Base-by-base conservation (phyloP, 2,113 vertebrate species). In the Glareola pratincola region DNA sequence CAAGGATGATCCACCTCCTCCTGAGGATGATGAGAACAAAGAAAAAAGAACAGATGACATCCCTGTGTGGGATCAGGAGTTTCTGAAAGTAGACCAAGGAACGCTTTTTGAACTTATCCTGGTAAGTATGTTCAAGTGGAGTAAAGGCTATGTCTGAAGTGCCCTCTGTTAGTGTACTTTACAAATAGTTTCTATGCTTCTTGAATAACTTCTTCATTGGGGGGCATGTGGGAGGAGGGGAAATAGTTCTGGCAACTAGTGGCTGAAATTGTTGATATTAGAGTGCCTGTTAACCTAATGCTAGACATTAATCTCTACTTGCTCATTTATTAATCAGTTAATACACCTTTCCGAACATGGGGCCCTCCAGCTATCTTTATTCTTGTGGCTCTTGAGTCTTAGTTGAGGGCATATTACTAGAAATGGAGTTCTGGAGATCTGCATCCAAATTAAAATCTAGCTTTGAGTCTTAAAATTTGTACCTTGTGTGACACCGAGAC, bases 1-100 rank as follows among this genome's bases (percentile, higher is more conserved):
- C 98, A 99, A 99, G 98, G 99, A 99, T 95, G 99, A 99, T 94
- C 99, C 99, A 37, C 99, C 99, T 98, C 99, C 99, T 71, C 99
- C 99, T 22, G 99, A 99, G 97, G 99, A 99, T 47, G 99, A 99
- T 90, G 99, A 99, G 97, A 99, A 99, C 98, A 99, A 99, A 98
- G 99, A 99, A 90, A 99, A 99, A 94, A 99, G 99, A 97, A 99
- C 99, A 51, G 99, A 99, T 93, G 99, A 99, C 97, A 99, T 99
- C 96, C 99, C 99, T 60, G 99, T 99, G 71, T 99, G 99, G 99
- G 99, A 99, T 98, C 99, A 99, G 97, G 99, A 99, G 97, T 99
- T 99, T 97, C 99, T 99, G 91, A 99, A 99, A 98, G 99, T 99
- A 96, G 99, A 99, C 98, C 99, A 99, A 95, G 99, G 99, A 96